These are phyloP conservation scores for Tonatia bakeri DNA, from an alignment of 2,113 vertebrate genomes.

Conservation along the genomic window DNA sequence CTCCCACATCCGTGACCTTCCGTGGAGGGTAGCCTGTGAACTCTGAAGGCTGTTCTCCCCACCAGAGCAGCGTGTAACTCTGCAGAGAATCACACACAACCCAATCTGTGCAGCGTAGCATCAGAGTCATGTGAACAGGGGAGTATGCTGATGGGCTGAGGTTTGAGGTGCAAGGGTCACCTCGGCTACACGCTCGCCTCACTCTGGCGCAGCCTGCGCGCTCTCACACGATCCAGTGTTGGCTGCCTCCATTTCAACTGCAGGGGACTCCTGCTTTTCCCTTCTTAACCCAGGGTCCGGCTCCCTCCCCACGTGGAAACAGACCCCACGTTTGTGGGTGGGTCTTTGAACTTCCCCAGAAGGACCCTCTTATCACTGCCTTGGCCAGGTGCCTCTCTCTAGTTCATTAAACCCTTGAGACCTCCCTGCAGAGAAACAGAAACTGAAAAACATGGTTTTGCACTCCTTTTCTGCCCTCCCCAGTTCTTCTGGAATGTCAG, in stretches of 20 bases:
- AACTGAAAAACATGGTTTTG: neutral
- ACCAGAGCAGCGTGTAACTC: neutral
- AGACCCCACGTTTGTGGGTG: neutral
- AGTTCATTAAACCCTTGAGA: neutral
- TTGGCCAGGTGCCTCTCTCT: neutral
- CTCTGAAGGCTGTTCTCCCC: neutral
- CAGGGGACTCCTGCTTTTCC: neutral
- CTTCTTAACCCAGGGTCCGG: neutral
- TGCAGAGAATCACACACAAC: neutral
- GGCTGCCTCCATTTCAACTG: neutral
- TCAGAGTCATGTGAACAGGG: neutral
- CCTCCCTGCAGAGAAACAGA: neutral
- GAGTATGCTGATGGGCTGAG: neutral
- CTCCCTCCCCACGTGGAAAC: neutral
- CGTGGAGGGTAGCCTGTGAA: neutral
- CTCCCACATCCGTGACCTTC: neutral
- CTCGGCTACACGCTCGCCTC: neutral
- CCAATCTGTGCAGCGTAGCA: accelerated
- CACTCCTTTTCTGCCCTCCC: constrained; percentile 23
- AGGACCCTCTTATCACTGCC: neutral
- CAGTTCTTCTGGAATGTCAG: constrained; percentile 80
- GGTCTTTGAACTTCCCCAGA: neutral
- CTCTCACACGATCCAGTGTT: neutral
- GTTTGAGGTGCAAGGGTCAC: neutral
- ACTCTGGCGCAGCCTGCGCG: accelerated